Evolutionary conservation across 1,140 invertebrate genomes (phyloP).

Genomic region (Zophobas atratus): DNA sequence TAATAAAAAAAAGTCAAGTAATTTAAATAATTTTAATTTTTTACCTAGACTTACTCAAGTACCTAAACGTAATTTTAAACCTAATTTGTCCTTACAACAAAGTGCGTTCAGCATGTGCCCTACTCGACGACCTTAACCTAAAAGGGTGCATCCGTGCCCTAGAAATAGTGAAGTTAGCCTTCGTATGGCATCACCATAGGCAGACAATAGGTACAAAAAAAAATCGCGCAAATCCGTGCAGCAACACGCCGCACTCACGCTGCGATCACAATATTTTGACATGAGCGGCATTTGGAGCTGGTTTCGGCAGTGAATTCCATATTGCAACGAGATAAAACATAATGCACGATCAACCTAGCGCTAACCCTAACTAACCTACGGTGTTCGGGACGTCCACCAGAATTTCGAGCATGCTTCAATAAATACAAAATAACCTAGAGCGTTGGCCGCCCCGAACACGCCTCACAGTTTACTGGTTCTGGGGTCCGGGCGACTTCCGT

Average conservation of each 20-base stretch:
- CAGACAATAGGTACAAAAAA: conserved; percentile 41
- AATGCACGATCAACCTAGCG: conserved; percentile 26
- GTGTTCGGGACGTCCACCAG: conserved; percentile 12
- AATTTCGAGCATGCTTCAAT: conserved; percentile 2
- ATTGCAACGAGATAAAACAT: conserved; percentile 49
- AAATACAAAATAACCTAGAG: conserved; percentile 36
- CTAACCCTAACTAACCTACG: conserved; percentile 37
- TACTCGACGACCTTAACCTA: conserved; percentile 23
- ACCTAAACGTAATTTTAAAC: conserved; percentile 10
- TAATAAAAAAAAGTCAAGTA: conserved; percentile 17
- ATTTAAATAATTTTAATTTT: conserved; percentile 19
- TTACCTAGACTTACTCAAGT: neutral
- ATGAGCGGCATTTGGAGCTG: conserved; percentile 52
- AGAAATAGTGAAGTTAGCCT: conserved; percentile 34
- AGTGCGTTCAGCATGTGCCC: conserved; percentile 12
- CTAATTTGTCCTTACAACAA: conserved; percentile 15
- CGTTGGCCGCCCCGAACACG: conserved; percentile 17
- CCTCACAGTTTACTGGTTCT: conserved; percentile 32
- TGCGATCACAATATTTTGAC: conserved; percentile 52
- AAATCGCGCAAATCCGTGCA: conserved; percentile 45
- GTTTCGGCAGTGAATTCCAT: conserved; percentile 54
- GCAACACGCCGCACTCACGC: conserved; percentile 27
- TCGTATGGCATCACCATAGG: conserved; percentile 36
- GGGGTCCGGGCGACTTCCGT: conserved; percentile 53
- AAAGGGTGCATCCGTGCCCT: conserved; percentile 8